phyloP scores from a whole-genome alignment of 2,113 vertebrate genomes.

The Poeciliopsis turrubarensis region DNA sequence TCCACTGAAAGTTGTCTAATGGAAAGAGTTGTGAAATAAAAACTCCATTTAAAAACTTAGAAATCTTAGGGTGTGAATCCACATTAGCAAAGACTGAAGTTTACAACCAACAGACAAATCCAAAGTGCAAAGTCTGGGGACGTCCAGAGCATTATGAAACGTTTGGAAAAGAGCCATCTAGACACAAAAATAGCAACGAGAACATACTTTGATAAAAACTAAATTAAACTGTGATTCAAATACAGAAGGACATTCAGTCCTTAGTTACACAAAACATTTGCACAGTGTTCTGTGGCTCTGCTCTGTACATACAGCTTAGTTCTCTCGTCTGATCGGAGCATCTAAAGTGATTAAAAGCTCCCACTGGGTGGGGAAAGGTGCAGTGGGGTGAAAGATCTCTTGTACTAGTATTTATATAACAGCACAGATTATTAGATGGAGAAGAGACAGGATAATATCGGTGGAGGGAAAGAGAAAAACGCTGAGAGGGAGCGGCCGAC shows the following conservation, averaged over 20 bases:
- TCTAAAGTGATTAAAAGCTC: conserved; percentile 18
- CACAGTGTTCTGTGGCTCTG: background rate
- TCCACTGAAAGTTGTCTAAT: too few relatives aligned
- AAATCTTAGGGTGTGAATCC: background rate
- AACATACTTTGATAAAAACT: background rate
- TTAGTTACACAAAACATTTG: background rate
- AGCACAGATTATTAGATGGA: conserved; percentile 42
- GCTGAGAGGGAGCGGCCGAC: conserved; percentile 51
- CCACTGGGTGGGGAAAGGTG: conserved; percentile 8
- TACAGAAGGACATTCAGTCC: background rate
- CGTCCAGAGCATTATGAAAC: background rate
- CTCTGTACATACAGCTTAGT: background rate
- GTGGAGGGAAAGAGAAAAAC: conserved; percentile 17
- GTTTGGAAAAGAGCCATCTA: conserved; percentile 6
- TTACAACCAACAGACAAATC: conserved; percentile 17
- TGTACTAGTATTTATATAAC: conserved; percentile 53
- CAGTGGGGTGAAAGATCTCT: conserved; percentile 16
- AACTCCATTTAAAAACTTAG: background rate
- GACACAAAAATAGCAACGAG: background rate
- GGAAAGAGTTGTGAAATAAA: background rate
- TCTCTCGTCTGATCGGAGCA: conserved; percentile 22
- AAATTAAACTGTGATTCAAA: conserved; percentile 11
- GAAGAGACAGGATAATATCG: conserved; percentile 24
- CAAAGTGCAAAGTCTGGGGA: conserved; percentile 36
- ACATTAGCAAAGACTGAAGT: background rate